These are phyloP conservation scores for Toxostoma redivivum DNA, from an alignment of 2,113 vertebrate genomes.

Conservation along the genomic window DNA sequence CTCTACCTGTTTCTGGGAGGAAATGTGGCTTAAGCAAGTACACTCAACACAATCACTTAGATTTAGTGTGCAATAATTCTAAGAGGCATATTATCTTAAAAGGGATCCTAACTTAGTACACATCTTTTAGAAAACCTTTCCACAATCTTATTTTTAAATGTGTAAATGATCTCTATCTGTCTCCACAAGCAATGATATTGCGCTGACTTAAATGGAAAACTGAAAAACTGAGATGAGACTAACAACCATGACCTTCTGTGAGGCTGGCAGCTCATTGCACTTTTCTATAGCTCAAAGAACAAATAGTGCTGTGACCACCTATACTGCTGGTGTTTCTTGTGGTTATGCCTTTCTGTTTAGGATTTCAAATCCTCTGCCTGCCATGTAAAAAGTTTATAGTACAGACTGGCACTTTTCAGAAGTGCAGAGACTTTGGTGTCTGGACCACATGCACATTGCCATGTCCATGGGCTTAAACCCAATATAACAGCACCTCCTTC, in stretches of 20 bases:
- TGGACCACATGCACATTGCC: not conserved
- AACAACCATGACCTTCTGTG: not conserved
- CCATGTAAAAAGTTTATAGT: not conserved
- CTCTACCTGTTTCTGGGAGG: constrained; percentile 7
- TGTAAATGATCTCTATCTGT: not conserved
- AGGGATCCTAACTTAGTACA: not conserved
- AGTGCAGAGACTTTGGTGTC: not conserved
- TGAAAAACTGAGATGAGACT: not conserved
- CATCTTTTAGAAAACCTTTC: not conserved
- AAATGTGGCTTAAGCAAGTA: not conserved
- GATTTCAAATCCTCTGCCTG: not conserved
- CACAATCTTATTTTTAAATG: not conserved
- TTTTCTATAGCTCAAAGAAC: not conserved
- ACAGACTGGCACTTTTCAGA: not conserved
- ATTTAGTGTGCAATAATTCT: not conserved
- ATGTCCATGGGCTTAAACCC: not conserved
- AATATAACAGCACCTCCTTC: not conserved
- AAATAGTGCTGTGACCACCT: not conserved
- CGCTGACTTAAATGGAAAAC: not conserved
- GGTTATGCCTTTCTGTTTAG: not conserved
- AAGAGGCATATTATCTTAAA: not conserved
- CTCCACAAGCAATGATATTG: not conserved
- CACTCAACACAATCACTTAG: not conserved
- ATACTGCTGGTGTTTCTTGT: not conserved
- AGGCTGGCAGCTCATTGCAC: not conserved